phyloP scores from a whole-genome alignment of 2,797 vertebrate genomes.

The Huso huso region DNA sequence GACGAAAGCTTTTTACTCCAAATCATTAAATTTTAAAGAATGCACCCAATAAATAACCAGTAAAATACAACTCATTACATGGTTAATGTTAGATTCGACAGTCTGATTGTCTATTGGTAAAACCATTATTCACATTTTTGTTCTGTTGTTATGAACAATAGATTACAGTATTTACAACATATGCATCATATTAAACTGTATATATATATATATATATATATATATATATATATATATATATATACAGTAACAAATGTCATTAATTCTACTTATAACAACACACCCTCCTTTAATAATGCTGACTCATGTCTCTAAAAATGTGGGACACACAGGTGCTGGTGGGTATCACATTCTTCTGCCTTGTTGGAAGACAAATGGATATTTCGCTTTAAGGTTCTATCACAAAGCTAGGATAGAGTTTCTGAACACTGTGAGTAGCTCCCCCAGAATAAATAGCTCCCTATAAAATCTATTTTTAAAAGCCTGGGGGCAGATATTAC shows the following conservation, averaged over 20 bases:
- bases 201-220: neutral
- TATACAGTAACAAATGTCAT: slow-evolving; percentile 3
- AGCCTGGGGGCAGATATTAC: neutral
- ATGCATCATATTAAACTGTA: neutral
- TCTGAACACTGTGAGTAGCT: slow-evolving; percentile 1
- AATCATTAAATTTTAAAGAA: no score
- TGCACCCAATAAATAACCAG: no score
- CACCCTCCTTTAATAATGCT: neutral
- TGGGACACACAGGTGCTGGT: slow-evolving; percentile 32
- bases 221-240: no score
- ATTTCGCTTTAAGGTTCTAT: slow-evolving; percentile 20
- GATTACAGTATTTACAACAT: no score
- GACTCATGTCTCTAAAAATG: slow-evolving; percentile 1
- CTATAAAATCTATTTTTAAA: no score
- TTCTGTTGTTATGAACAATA: no score
- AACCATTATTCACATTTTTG: no score
- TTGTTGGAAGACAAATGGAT: slow-evolving; percentile 3
- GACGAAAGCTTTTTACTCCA: no score
- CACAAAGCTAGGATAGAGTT: slow-evolving; percentile 5
- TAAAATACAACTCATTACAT: no score
- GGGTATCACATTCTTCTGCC: slow-evolving; percentile 26
- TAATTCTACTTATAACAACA: slow-evolving; percentile 20
- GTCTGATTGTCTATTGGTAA: no score
- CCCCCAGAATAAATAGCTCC: no score
- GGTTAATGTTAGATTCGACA: no score